A percentile compares a stretch with the other conserved stretches of the same genome.
Conservation (phyloP, 2,113 vertebrate genomes). For the Oostethus manadensis region DNA sequence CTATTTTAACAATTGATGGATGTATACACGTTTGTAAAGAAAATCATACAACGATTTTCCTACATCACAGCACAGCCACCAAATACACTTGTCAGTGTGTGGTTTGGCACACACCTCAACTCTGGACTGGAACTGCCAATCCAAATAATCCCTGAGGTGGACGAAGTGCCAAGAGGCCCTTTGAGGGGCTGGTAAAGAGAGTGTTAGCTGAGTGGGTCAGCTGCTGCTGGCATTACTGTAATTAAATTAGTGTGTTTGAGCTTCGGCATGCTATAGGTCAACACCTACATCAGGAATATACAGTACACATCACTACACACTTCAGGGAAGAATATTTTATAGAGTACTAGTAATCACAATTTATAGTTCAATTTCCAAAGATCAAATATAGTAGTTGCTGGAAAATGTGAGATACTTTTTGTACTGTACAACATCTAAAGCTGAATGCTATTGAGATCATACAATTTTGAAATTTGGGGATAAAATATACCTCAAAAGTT, state of each 20-base stretch:
- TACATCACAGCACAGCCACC: conserved; percentile 18
- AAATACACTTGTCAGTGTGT: conserved; percentile 31
- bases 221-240: conserved; percentile 52
- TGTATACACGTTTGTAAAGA: no score
- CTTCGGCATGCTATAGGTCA: conserved; percentile 9
- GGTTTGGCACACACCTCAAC: conserved; percentile 40
- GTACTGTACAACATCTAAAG: no score
- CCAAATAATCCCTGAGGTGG: conserved; percentile 60
- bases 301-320: background rate
- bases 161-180: conserved; percentile 47
- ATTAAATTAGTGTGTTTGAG: conserved; percentile 49
- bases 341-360: background rate
- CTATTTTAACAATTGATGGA: background rate
- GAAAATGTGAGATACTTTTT: no score
- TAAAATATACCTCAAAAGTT: no score
- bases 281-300: conserved; percentile 1
- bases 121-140: conserved; percentile 58
- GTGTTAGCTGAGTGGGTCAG: conserved; percentile 44
- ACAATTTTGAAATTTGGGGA: no score
- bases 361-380: no score
- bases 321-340: background rate
- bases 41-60: background rate
- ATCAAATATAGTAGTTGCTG: no score
- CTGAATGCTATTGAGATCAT: no score
- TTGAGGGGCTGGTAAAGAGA: conserved; percentile 35